phyloP scores from a whole-genome alignment of 2,797 vertebrate genomes.

The Sus cebifrons region DNA sequence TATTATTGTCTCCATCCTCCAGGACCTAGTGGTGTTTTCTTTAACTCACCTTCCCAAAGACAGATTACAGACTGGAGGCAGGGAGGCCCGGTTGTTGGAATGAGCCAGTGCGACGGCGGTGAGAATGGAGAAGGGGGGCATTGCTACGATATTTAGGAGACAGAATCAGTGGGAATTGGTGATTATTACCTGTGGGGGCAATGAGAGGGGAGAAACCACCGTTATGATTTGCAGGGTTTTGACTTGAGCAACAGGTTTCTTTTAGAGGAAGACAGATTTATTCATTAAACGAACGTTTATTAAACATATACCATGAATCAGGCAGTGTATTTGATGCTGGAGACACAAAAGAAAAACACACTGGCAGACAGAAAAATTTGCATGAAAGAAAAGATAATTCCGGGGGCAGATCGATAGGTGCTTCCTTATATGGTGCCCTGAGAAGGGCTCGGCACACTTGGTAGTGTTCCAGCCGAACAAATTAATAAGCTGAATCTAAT shows the following conservation, averaged over 20 bases:
- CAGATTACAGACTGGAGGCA: not conserved
- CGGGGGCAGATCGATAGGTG: conserved; percentile 9
- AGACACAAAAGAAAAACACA: conserved; percentile 37
- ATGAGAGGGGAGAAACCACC: not conserved
- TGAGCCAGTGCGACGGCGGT: not conserved
- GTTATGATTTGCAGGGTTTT: conserved; percentile 48
- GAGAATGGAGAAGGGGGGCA: not conserved
- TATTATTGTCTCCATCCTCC: not conserved
- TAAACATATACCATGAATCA: not conserved
- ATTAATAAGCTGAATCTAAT: conserved; percentile 36
- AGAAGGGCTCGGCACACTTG: not conserved
- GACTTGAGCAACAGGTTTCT: conserved; percentile 22
- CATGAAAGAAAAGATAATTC: conserved; percentile 51
- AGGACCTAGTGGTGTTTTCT: not conserved
- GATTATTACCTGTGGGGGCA: not conserved
- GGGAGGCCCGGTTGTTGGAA: not conserved
- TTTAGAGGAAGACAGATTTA: conserved; percentile 3
- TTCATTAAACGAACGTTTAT: conserved; percentile 47
- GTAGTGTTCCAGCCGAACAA: conserved; percentile 3
- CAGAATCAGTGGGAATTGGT: not conserved
- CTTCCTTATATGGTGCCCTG: not conserved
- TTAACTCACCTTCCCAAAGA: not conserved
- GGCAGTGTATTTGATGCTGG: not conserved
- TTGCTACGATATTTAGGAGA: conserved; percentile 15
- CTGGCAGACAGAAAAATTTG: not conserved